Conservation (phyloP, 2,113 vertebrate species). For the Oreochromis tanganicae region DNA sequence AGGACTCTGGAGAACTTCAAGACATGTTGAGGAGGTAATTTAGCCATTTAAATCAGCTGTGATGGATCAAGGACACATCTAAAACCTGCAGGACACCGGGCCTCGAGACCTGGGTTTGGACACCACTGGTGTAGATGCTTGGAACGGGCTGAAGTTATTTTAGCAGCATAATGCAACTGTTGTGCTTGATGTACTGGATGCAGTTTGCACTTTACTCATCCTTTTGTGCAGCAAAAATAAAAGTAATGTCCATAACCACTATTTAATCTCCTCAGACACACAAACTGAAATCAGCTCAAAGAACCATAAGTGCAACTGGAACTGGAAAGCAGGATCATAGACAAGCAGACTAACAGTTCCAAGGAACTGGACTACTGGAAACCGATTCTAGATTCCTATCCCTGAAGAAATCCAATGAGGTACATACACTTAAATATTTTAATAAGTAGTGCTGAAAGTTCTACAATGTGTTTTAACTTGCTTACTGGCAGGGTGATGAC, state of each 20-base stretch:
- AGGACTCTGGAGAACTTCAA: too few species aligned
- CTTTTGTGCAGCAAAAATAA: not conserved
- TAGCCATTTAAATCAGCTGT: too few species aligned
- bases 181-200: not conserved
- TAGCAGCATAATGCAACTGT: not conserved
- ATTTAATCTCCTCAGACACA: not conserved
- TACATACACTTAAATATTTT: not conserved
- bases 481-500: too few species aligned
- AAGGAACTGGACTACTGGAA: not conserved
- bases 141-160: rapidly evolving
- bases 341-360: not conserved
- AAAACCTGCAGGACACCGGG: not conserved
- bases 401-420: not conserved
- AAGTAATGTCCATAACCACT: not conserved
- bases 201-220: not conserved
- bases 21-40: too few species aligned
- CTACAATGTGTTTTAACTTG: too few species aligned
- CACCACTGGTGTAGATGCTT: not conserved
- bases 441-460: too few species aligned
- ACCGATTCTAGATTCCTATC: not conserved
- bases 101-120: not conserved
- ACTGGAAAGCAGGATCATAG: not conserved
- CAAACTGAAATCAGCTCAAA: not conserved
- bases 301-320: not conserved
- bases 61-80: not conserved